Conservation (phyloP, 2,113 vertebrate genomes). For the Eulemur macaco region DNA sequence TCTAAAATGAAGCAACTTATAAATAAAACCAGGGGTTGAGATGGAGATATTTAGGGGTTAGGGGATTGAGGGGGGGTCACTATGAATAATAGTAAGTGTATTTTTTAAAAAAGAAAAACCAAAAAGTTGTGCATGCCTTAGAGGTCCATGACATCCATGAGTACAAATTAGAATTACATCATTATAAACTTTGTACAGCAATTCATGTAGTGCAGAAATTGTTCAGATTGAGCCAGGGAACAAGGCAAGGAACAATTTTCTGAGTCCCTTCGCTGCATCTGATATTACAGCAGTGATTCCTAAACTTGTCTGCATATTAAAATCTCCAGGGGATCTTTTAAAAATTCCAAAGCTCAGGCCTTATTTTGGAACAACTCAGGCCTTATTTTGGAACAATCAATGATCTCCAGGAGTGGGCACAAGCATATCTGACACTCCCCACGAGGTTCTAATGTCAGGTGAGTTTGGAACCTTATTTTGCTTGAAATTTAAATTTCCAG, state of each 20-base stretch:
- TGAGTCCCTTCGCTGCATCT: neutral
- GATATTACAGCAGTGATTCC: neutral
- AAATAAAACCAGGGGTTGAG: neutral
- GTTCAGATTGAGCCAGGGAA: neutral
- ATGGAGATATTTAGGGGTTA: neutral
- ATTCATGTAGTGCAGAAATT: neutral
- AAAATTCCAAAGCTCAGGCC: neutral
- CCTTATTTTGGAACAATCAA: neutral
- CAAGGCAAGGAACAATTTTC: neutral
- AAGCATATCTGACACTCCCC: neutral
- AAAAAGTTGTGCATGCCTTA: neutral
- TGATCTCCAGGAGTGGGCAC: too few species aligned
- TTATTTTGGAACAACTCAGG: neutral
- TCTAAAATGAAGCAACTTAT: neutral
- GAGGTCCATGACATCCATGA: neutral
- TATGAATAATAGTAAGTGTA: neutral
- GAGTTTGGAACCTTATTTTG: neutral
- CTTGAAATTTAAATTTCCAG: slow-evolving; percentile 17
- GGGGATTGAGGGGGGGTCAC: neutral
- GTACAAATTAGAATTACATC: neutral
- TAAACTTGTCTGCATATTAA: neutral
- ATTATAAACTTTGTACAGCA: neutral
- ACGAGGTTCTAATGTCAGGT: neutral
- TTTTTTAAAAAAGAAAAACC: neutral
- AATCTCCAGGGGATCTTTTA: neutral